Evolutionary conservation across 92 coral and sea anemone genomes (phyloP), one percentile per base, ranked within the genome.

Genomic region (Palythoa grandiflora): DNA sequence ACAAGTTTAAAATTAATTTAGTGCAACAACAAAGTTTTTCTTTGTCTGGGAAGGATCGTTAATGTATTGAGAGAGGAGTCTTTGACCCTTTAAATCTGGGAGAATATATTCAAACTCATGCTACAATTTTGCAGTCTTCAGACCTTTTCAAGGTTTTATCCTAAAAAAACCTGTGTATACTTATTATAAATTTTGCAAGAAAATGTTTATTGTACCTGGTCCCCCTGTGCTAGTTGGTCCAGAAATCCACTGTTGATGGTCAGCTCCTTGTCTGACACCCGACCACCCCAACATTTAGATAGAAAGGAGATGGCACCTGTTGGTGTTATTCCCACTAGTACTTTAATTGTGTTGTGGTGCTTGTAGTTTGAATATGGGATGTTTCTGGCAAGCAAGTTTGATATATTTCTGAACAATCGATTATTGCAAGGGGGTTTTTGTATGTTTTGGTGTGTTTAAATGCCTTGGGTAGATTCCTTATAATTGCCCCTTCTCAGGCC

Each of bases 231-330:
- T 16, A 83, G 83, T 38, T 83, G 12, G 61, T 89, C 89, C 71
- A 88, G 78, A 51, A 84, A 91, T 8, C 94, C 92, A 76, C 81
- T 52, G 63, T 88, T 84, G 15, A 88, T 20, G 13, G 91, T 77
- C 75, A 88, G 50, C 54, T 83, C 89, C 77, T 88, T 88, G 83
- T 88, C 94, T n/a, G 94, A 88, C 1, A 77, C 92, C 11, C 94
- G 50, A 9, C 92, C 92, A 37, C 92, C 89, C 89, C 94, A 88
- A 40, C 91, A 84, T 63, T 50, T 83, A 11, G 94, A 91, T 66
- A 88, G 79, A 68, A 83, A 88, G 5, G 89, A 73, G 50, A 91
- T 50, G 7, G 89, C 89, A 68, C 91, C 91, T 44, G 80, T 35
- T 28, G 91, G 91, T 37, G 91, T 79, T 44, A 70, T 81, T 13